These are phyloP conservation scores for Stegostoma tigrinum DNA, from an alignment of 2,113 vertebrate species.

Conservation along the genomic window DNA sequence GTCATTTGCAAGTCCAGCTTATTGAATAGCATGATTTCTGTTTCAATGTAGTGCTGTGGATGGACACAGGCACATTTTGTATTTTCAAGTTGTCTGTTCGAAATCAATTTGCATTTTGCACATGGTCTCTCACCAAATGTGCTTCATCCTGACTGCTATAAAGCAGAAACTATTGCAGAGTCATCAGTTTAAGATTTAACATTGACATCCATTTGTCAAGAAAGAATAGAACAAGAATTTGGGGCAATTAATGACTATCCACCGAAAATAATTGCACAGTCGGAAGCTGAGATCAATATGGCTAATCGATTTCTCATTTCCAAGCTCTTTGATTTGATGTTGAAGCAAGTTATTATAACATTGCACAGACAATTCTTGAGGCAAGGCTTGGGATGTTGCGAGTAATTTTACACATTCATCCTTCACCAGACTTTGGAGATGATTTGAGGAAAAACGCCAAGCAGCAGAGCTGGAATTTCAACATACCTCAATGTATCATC, in stretches of 20 bases:
- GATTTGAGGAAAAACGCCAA: neutral
- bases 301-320: neutral
- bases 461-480: too few species aligned
- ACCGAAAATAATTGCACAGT: neutral
- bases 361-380: neutral
- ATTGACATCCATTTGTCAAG: neutral
- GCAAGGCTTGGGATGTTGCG: neutral
- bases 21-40: neutral
- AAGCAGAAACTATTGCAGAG: neutral
- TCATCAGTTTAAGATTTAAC: neutral
- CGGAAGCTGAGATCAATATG: neutral
- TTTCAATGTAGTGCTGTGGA: neutral
- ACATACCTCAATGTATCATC: neutral
- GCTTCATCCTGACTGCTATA: neutral
- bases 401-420: neutral
- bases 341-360: neutral
- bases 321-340: neutral
- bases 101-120: neutral
- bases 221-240: slow-evolving; percentile 14
- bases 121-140: neutral
- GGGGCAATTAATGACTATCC: neutral
- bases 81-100: neutral
- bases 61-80: neutral
- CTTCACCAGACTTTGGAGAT: neutral
- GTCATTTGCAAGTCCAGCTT: neutral